Percentiles rank a stretch among this genome's conserved stretches.
Evolutionary conservation across 2,888 invertebrate genomes (phyloP).

Genomic region (Morpho deidamia): DNA sequence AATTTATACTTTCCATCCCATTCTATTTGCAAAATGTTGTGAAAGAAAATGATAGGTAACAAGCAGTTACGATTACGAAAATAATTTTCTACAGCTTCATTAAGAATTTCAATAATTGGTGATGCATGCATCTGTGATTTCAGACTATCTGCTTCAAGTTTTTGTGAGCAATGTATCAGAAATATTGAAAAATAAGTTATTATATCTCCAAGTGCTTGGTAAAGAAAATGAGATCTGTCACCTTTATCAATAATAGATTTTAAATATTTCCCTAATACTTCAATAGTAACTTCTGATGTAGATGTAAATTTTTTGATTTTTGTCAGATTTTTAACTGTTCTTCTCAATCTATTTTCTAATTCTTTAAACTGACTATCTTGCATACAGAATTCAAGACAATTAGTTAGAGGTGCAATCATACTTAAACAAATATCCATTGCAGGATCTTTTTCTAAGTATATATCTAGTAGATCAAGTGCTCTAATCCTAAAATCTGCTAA

Average conservation of each 20-base stretch:
- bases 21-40: slow-evolving; percentile 79
- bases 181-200: slow-evolving; percentile 81
- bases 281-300: slow-evolving; percentile 73
- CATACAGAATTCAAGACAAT: slow-evolving; percentile 83
- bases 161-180: slow-evolving; percentile 80
- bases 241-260: slow-evolving; percentile 81
- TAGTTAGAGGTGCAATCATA: slow-evolving; percentile 83
- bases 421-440: slow-evolving; percentile 83
- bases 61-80: slow-evolving; percentile 81
- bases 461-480: slow-evolving; percentile 86
- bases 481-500: slow-evolving; percentile 85
- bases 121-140: slow-evolving; percentile 45
- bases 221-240: slow-evolving; percentile 79
- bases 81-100: slow-evolving; percentile 75
- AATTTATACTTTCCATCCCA: slow-evolving; percentile 83
- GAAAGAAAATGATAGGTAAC: slow-evolving; percentile 82
- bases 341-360: slow-evolving; percentile 79
- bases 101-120: slow-evolving; percentile 67
- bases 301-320: slow-evolving; percentile 79
- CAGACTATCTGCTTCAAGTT: slow-evolving; percentile 46
- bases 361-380: slow-evolving; percentile 83
- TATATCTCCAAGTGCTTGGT: slow-evolving; percentile 82
- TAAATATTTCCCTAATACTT: slow-evolving; percentile 73
- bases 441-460: slow-evolving; percentile 84
- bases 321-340: slow-evolving; percentile 79